These are phyloP conservation scores for Rousettus madagascariensis DNA, from an alignment of 2,797 vertebrate genomes.

Conservation along the genomic window DNA sequence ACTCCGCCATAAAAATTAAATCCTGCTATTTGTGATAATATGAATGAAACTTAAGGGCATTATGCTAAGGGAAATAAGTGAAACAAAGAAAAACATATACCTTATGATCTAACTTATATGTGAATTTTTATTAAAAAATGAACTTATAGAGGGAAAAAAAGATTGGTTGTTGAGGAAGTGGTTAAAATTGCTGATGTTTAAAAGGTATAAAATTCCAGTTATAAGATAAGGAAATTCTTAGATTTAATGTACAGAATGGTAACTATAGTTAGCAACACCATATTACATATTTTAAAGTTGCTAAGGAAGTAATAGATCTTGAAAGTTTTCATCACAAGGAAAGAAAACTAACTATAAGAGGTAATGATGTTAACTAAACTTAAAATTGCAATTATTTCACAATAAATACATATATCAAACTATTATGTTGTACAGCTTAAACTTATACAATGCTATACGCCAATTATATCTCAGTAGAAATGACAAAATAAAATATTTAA, in stretches of 20 bases:
- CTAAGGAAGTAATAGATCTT: background rate
- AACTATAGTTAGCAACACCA: background rate
- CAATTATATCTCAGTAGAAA: background rate
- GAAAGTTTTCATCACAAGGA: background rate
- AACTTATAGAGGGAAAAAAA: background rate
- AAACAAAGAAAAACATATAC: background rate
- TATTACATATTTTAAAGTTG: background rate
- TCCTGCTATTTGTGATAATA: background rate
- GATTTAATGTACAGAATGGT: background rate
- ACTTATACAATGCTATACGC: background rate
- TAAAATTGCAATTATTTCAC: background rate
- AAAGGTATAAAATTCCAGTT: background rate
- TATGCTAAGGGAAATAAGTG: background rate
- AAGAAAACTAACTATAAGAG: background rate
- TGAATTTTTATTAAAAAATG: background rate
- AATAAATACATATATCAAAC: background rate
- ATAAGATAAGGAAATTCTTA: background rate
- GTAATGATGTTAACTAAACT: background rate
- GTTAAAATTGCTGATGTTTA: background rate
- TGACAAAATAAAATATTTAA: background rate
- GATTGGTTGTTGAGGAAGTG: background rate
- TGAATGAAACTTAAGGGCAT: background rate
- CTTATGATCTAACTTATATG: background rate
- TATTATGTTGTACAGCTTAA: background rate
- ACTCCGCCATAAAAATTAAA: background rate